Evolutionary conservation across 2,797 vertebrate genomes (phyloP), one percentile per base, ranked within the genome.

Genomic region (Fistularia tabacaria): DNA sequence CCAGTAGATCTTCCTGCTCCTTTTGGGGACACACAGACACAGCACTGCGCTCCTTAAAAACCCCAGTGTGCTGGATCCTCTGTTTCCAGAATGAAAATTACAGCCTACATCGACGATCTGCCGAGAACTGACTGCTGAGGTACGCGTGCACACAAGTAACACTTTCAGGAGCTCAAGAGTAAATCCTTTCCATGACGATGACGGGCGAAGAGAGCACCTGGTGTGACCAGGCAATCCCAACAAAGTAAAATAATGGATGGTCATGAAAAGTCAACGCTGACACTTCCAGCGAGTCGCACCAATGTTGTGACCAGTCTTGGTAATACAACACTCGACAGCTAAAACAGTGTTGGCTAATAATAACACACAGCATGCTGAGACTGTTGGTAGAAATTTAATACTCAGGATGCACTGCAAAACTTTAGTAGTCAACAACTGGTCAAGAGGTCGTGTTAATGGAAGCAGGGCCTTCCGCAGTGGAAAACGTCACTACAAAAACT

Each of bases 141-240:
- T 7, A 38, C 57, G 47, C 14, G 52, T 43, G 68, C 55, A 52
- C 44, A 52, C 38, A 36, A 44, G 55, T 6, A 36, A 65, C 73
- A 66, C 74, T 59, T 69, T 59, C 55, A 71, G 51, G 49, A 73
- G 70, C 62, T 81, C 80, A 80, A 68, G 69, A 69, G 14, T 74
- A 88, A 89, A 89, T 87, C 85, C 79, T 60, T 71, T 87, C 64
- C 75, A 52, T 47, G 52, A 62, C 80, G 87, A 87, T 81, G 83
- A 88, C 69, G 73, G 59, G 51, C 43, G 49, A 1, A n/a, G 50
- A 58, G 41, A 68, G 48, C 1, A 36, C 51, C 57, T 57, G 58
- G 51, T 60, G 54, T 54, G 67, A 60, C 56, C 36, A 44, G 47
- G 38, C 62, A 69, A 51, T 58, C 39, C 46, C 64, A 61, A 71